Evolutionary conservation across 2,888 invertebrate genomes (phyloP).

Genomic region (Xestia xanthographa): DNA sequence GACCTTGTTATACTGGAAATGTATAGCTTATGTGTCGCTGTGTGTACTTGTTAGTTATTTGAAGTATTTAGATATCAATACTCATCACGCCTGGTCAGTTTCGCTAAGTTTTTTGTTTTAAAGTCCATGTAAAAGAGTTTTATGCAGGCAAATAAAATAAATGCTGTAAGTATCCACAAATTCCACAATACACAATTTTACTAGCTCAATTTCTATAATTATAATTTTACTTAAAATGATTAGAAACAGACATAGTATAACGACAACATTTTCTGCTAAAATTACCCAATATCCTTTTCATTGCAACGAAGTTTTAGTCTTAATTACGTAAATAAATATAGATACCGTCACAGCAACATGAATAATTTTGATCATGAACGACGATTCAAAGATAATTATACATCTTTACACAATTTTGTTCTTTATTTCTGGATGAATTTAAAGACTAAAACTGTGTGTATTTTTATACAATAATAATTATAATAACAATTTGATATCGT

Average conservation of each 20-base stretch:
- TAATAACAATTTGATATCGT: conserved; percentile 54
- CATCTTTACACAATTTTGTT: conserved; percentile 33
- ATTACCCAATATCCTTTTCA: conserved; percentile 38
- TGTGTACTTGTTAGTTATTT: neutral
- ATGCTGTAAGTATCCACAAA: conserved; percentile 25
- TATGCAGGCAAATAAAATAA: conserved; percentile 35
- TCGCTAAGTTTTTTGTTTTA: no score
- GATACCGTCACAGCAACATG: conserved; percentile 20
- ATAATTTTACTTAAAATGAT: conserved; percentile 1
- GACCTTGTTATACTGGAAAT: no score
- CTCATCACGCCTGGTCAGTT: neutral
- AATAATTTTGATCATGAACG: conserved; percentile 29
- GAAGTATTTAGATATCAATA: neutral
- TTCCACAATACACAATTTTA: conserved; percentile 14
- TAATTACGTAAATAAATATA: conserved; percentile 42
- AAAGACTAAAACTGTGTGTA: conserved; percentile 37
- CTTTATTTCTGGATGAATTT: conserved; percentile 8
- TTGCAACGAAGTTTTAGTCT: conserved; percentile 38
- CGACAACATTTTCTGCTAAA: conserved; percentile 9
- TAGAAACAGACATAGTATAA: conserved; percentile 1
- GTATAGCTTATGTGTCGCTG: no score
- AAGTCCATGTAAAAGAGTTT: no score
- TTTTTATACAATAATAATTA: conserved; percentile 10
- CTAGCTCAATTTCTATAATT: conserved; percentile 1
- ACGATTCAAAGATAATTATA: conserved; percentile 2